A percentile compares a stretch with the other conserved stretches of the same genome.
Conservation (phyloP, 2,888 invertebrate genomes). For the Scrobipalpa costella region DNA sequence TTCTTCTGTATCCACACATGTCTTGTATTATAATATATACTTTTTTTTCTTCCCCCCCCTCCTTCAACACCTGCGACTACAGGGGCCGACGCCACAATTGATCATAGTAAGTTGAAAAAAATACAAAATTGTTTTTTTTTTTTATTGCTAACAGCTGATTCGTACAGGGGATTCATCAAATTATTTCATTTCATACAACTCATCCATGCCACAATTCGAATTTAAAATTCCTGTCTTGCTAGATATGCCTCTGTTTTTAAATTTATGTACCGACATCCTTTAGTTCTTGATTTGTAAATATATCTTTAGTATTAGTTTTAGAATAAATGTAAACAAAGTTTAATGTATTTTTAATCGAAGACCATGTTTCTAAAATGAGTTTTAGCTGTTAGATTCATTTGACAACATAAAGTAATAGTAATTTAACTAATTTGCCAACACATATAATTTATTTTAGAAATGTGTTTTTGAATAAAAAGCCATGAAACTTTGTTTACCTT, state of each 20-base stretch:
- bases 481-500: too few species aligned
- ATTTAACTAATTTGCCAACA: too few species aligned
- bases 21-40: conserved; percentile 51
- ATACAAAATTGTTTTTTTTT: background rate
- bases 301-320: too few species aligned
- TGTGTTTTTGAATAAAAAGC: too few species aligned
- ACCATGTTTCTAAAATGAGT: too few species aligned
- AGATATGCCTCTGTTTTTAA: background rate
- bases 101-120: conserved; percentile 72
- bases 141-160: conserved; percentile 21
- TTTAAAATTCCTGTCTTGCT: background rate
- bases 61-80: conserved; percentile 51
- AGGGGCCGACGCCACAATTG: conserved; percentile 78
- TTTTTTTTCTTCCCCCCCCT: conserved; percentile 54
- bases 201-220: conserved; percentile 32
- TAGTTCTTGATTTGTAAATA: too few species aligned
- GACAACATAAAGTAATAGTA: too few species aligned
- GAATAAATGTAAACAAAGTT: too few species aligned
- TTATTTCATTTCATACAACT: conserved; percentile 39
- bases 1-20: conserved; percentile 29
- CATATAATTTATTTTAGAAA: too few species aligned
- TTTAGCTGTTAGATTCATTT: too few species aligned
- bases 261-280: background rate
- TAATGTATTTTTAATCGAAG: too few species aligned
- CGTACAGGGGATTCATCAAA: conserved; percentile 25